Evolutionary conservation across 2,113 vertebrate species (phyloP).

Genomic region (Coptodon rendalli): DNA sequence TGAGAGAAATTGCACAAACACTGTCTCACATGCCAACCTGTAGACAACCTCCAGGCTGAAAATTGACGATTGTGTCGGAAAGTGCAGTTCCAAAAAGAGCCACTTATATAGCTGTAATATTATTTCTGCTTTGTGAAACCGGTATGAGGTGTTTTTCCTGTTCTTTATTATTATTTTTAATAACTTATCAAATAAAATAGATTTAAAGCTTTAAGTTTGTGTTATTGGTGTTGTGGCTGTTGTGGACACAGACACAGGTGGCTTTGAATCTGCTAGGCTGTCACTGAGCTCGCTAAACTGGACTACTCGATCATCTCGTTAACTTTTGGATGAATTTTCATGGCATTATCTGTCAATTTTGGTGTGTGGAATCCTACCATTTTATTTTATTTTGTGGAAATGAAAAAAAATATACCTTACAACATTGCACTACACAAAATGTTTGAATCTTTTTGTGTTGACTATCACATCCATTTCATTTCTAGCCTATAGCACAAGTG

Average conservation of each 20-base stretch:
- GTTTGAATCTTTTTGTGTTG: neutral
- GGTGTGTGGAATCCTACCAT: neutral
- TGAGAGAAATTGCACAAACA: neutral
- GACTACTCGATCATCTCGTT: neutral
- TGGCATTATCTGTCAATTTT: neutral
- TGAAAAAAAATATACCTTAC: neutral
- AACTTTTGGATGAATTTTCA: neutral
- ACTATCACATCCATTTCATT: fast-evolving
- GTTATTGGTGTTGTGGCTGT: neutral
- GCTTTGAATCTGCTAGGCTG: neutral
- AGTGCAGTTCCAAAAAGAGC: neutral
- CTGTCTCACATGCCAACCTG: neutral
- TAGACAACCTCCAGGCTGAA: neutral
- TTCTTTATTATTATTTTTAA: neutral
- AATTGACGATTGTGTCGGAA: neutral
- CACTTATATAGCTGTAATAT: neutral
- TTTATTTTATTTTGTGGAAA: neutral
- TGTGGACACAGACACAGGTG: neutral
- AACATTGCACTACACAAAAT: neutral
- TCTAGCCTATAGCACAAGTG: neutral
- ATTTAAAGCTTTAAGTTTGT: neutral
- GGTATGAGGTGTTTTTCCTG: neutral
- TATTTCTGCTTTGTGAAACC: neutral
- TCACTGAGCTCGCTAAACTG: neutral
- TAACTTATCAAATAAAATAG: neutral